Conservation (phyloP, 2,113 vertebrate species). For the Ancistrus triradiatus region DNA sequence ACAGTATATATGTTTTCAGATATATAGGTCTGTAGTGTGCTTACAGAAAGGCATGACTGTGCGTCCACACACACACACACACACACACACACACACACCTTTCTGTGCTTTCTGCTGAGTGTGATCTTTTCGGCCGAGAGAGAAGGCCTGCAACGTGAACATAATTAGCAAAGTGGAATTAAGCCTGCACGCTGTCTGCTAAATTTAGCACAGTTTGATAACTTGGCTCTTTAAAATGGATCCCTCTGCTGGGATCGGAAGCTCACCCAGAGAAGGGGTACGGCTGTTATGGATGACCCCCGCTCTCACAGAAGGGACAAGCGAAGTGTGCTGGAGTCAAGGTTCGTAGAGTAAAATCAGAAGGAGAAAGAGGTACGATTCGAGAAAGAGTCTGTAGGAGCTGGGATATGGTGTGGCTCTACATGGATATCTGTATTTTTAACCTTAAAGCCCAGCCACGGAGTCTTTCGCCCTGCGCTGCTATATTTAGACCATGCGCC, state of each 20-base stretch:
- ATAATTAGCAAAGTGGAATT: constrained; percentile 71
- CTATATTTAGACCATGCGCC: constrained; percentile 64
- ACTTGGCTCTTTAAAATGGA: constrained; percentile 40
- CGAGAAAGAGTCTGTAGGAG: no score
- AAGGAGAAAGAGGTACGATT: no score
- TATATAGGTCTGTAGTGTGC: no score
- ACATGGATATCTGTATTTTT: constrained; percentile 69
- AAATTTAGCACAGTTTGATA: constrained; percentile 57
- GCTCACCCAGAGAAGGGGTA: no score
- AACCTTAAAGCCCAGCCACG: constrained; percentile 65
- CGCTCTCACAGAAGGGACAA: not conserved
- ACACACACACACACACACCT: constrained; percentile 53
- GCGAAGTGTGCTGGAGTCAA: no score
- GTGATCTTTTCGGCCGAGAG: constrained; percentile 46
- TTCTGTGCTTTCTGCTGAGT: constrained; percentile 70
- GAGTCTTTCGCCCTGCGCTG: constrained; percentile 53
- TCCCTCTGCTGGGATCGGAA: not conserved
- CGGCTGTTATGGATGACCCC: not conserved
- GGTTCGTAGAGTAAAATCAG: no score
- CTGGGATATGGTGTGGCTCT: no score
- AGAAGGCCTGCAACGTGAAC: constrained; percentile 58
- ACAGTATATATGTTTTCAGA: no score
- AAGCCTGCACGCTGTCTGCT: constrained; percentile 55
- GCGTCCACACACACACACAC: constrained; percentile 1
- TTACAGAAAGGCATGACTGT: no score